phyloP scores from a whole-genome alignment of 2,113 vertebrate genomes.

The Sebastes schlegelii region DNA sequence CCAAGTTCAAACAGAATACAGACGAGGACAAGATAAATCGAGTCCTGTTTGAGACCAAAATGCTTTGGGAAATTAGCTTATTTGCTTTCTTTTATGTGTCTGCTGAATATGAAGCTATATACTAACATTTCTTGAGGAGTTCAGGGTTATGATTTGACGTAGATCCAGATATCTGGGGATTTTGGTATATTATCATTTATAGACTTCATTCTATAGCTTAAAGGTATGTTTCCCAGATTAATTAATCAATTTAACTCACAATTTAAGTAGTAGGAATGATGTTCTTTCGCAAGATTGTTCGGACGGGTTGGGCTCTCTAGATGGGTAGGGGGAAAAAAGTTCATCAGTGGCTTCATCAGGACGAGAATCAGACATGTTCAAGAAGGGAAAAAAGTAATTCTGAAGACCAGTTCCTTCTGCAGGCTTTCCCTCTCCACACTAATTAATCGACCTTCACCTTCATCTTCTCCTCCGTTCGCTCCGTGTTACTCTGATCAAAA shows the following conservation, averaged over 20 bases:
- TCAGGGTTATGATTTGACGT: not conserved
- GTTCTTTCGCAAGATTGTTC: not conserved
- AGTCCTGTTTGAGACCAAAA: not conserved
- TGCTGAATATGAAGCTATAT: not conserved
- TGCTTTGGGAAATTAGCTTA: not conserved
- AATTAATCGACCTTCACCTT: slow-evolving; percentile 18
- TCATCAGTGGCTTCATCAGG: slow-evolving; percentile 3
- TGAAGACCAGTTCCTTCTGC: not conserved
- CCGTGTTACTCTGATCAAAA: not conserved
- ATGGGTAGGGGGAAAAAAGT: not conserved
- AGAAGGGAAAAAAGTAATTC: not conserved
- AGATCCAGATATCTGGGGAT: not conserved
- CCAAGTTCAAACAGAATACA: not conserved
- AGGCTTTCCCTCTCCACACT: slow-evolving; percentile 2
- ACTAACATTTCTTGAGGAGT: not conserved
- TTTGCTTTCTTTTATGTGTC: not conserved
- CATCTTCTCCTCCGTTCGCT: slow-evolving; percentile 10
- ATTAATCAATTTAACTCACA: not conserved
- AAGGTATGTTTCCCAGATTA: not conserved
- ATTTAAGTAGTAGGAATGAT: not conserved
- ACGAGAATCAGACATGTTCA: not conserved
- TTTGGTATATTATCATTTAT: not conserved
- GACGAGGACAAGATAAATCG: not conserved
- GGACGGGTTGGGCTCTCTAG: not conserved
- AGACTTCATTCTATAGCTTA: not conserved